Evolutionary conservation across 2,888 invertebrate genomes (phyloP).

Genomic region (Electrophaes corylata): DNA sequence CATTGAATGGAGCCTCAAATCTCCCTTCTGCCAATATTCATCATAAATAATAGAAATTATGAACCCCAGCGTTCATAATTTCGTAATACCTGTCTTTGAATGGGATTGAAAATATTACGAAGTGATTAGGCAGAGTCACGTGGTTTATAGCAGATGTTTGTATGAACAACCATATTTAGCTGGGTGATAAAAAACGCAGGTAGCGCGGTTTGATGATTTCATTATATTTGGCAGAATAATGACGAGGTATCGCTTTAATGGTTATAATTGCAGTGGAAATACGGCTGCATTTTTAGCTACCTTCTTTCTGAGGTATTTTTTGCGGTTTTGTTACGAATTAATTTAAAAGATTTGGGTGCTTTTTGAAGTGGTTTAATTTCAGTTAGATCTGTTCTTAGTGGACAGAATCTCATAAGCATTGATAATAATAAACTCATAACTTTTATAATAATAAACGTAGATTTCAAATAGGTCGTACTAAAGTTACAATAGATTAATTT

Average conservation of each 20-base stretch:
- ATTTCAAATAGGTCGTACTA: no score
- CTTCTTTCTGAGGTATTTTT: background rate
- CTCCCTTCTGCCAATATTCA: slow-evolving; percentile 12
- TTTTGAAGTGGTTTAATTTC: background rate
- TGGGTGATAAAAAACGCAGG: slow-evolving; percentile 43
- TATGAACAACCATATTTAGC: background rate
- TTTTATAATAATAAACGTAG: no score
- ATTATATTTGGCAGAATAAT: slow-evolving; percentile 50
- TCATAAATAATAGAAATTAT: slow-evolving; percentile 19
- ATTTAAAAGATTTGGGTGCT: background rate
- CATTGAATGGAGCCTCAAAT: slow-evolving; percentile 10
- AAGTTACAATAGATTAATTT: no score
- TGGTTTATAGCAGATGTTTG: slow-evolving; percentile 54
- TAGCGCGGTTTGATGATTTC: slow-evolving; percentile 50
- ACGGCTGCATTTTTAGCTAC: slow-evolving; percentile 5
- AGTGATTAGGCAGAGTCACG: slow-evolving; percentile 39
- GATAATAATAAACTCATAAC: no score
- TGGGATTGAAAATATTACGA: slow-evolving; percentile 37
- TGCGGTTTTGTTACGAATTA: background rate
- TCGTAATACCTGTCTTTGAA: slow-evolving; percentile 32
- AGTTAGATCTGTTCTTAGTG: background rate
- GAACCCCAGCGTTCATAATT: slow-evolving; percentile 21
- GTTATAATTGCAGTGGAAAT: slow-evolving; percentile 23
- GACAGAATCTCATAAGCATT: no score
- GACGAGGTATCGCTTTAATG: slow-evolving; percentile 36